Evolutionary conservation across 2,113 vertebrate genomes (phyloP).

Genomic region (Notothenia rossii): DNA sequence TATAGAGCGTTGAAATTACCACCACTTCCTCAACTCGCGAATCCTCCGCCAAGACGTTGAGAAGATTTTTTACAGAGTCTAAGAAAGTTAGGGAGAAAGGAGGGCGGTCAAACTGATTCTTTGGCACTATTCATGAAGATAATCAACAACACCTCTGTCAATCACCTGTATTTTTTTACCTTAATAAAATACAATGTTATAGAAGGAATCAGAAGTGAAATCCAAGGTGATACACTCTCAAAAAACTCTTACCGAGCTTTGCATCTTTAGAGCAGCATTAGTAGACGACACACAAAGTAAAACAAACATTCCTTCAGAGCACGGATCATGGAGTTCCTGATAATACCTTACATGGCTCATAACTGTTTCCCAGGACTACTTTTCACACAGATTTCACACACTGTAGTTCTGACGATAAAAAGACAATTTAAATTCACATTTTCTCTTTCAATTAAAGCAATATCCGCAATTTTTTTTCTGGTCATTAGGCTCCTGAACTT

Average conservation of each 20-base stretch:
- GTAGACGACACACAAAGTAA: conserved; percentile 23
- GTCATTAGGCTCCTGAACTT: neutral
- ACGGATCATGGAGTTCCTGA: conserved; percentile 31
- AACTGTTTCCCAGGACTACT: conserved; percentile 17
- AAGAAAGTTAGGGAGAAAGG: neutral
- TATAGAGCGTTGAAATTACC: conserved; percentile 71
- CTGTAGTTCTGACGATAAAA: neutral
- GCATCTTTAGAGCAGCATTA: conserved; percentile 1
- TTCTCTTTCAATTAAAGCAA: neutral
- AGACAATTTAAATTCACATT: neutral
- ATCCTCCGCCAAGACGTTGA: conserved; percentile 36
- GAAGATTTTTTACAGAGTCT: conserved; percentile 20
- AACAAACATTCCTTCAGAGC: conserved; percentile 54
- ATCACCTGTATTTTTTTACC: neutral
- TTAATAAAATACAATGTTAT: neutral
- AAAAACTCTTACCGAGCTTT: neutral
- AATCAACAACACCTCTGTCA: neutral
- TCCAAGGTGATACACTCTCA: neutral
- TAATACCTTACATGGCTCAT: conserved; percentile 45
- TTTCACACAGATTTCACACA: conserved; percentile 39
- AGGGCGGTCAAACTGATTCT: conserved; percentile 23
- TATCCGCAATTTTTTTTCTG: neutral
- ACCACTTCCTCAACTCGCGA: conserved; percentile 54
- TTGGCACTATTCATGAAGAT: neutral
- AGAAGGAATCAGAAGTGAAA: neutral